Evolutionary conservation across 1,140 invertebrate species (phyloP).

Genomic region (Drosophila littoralis): DNA sequence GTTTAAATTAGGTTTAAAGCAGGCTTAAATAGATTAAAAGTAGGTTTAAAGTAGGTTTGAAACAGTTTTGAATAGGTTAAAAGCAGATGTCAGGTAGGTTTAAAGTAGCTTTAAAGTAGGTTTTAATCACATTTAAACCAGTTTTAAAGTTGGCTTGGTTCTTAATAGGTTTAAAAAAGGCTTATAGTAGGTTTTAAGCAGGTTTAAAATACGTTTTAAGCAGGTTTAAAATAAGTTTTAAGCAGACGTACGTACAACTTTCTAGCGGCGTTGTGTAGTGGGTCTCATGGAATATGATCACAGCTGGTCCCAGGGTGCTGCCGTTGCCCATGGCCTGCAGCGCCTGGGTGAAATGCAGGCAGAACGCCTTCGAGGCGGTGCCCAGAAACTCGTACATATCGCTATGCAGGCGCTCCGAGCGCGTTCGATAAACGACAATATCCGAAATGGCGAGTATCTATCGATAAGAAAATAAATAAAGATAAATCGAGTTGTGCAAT

Average conservation of each 20-base stretch:
- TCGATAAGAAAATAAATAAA: conserved; percentile 77
- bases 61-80: neutral
- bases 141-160: too few relatives aligned
- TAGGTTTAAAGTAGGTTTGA: neutral
- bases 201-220: too few relatives aligned
- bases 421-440: conserved; percentile 92
- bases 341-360: conserved; percentile 89
- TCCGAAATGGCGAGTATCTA: conserved; percentile 91
- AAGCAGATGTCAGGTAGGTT: too few relatives aligned
- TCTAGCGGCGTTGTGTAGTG: conserved; percentile 86
- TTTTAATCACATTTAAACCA: too few relatives aligned
- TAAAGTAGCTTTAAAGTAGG: too few relatives aligned
- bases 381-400: conserved; percentile 93
- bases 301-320: conserved; percentile 88
- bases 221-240: too few relatives aligned
- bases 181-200: too few relatives aligned
- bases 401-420: conserved; percentile 90
- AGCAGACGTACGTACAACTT: conserved; percentile 61
- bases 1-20: too few relatives aligned
- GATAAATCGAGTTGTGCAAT: conserved; percentile 3
- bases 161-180: too few relatives aligned
- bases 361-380: conserved; percentile 91
- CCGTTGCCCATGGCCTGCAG: conserved; percentile 86
- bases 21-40: too few relatives aligned
- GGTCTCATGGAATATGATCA: conserved; percentile 94